A percentile compares a stretch with the other conserved stretches of the same genome.
Evolutionary conservation across 92 coral and sea anemone species (phyloP).

Genomic region (Phenganax marumi): DNA sequence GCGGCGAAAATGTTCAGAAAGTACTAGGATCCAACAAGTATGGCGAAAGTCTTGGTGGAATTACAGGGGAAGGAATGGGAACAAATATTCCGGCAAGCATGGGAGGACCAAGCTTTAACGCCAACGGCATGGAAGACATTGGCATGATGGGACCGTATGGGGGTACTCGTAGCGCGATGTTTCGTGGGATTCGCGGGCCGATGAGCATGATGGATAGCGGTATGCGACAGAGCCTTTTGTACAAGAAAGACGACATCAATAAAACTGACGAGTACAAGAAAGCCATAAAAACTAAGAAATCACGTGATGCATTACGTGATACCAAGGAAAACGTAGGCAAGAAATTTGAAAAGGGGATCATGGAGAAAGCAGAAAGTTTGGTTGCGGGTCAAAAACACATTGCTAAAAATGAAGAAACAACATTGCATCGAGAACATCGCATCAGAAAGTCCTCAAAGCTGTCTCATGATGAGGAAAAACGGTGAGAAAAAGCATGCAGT

Average conservation of each 20-base stretch:
- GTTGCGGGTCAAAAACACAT: constrained; percentile 31
- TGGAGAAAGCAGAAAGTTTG: constrained; percentile 31
- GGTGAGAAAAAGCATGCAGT: not conserved
- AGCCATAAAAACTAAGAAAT: constrained; percentile 42
- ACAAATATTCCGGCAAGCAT: constrained; percentile 45
- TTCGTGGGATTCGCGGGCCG: constrained; percentile 4
- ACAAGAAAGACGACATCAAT: constrained; percentile 37
- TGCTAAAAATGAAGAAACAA: constrained; percentile 19
- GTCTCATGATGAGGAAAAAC: constrained; percentile 36
- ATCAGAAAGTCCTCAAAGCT: constrained; percentile 30
- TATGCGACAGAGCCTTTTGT: constrained; percentile 14
- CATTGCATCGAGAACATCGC: constrained; percentile 40
- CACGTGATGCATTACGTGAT: constrained; percentile 35
- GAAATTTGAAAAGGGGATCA: constrained; percentile 25
- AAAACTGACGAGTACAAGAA: constrained; percentile 44
- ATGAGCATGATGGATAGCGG: not conserved
- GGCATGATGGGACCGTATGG: constrained; percentile 54
- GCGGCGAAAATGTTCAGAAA: constrained; percentile 56
- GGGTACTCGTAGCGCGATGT: constrained; percentile 21
- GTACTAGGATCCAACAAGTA: constrained; percentile 46
- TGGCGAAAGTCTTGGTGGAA: constrained; percentile 39
- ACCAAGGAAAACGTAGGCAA: not conserved
- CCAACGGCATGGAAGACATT: constrained; percentile 48
- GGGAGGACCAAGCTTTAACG: constrained; percentile 37
- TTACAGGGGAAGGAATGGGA: constrained; percentile 34